Evolutionary conservation across 64 coral and sea anemone genomes (phyloP), one percentile per base, ranked within the genome.

Genomic region (Hydrozoanthus tunicans): DNA sequence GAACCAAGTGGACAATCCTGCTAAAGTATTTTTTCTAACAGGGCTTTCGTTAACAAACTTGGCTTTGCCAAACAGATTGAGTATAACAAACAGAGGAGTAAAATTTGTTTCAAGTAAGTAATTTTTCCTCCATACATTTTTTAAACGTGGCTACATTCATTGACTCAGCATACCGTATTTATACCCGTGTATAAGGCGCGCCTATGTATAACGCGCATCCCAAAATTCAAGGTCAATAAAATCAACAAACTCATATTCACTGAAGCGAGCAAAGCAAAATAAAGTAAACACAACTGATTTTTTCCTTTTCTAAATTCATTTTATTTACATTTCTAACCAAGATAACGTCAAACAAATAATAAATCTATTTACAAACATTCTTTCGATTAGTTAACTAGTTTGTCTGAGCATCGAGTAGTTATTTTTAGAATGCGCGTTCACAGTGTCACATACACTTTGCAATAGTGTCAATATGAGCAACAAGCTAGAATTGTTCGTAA

Each of bases 21-120:
- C 55, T 6, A 6, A n/a, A 17, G 3, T 64, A 7, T 65, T 25
- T 0, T 76, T 86, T 81, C 5, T 73, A 15, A 43, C 15, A 96
- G 95, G 71, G 43, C 71, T 96, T 25, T 90, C 67, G 20, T 91
- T 96, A 74, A 91, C 82, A 61, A 75, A 62, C 9, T 75, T 96
- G 56, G 94, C 80, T 3, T 77, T 96, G 76, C 95, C 95, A 70
- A 86, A 89, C 77, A 93, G 95, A 96, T 77, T 96, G 6, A 86
- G 64, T 57, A 93, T 96, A 62, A 89, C 95, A 72, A 90, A 96
- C 60, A 15, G 58, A 88, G 95, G 95, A 89, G 52, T 96, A 76
- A 53, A 58, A 6, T 80, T 88, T 53, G 89, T 96, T 63, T 90
- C 93, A 90, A 90, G 95, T 96, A 86, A 88, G 73, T 51, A 23